phyloP scores from a whole-genome alignment of 2,888 invertebrate genomes.

The Eristalinus aeneus region DNA sequence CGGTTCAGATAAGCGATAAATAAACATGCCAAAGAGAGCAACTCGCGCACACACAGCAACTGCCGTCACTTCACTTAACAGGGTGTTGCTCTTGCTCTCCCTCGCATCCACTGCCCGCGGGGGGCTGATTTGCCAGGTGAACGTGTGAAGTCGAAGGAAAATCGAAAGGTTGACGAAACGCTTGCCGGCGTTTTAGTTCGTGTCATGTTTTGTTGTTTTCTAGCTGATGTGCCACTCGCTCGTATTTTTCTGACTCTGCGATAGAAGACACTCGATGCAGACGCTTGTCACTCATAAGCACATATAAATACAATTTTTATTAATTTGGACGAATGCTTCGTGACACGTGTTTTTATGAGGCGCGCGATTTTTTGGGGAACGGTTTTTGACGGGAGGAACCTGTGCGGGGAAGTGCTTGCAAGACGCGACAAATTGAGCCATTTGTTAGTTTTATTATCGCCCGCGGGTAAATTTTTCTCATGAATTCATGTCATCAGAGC shows the following conservation, averaged over 20 bases:
- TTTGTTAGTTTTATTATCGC: conserved; percentile 4
- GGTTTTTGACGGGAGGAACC: neutral
- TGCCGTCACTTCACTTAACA: neutral
- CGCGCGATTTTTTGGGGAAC: neutral
- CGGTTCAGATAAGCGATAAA: conserved; percentile 49
- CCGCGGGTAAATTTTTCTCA: neutral
- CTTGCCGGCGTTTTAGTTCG: conserved; percentile 23
- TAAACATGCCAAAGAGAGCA: conserved; percentile 11
- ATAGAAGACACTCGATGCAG: conserved; percentile 14
- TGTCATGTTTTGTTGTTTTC: neutral
- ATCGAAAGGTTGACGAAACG: conserved; percentile 38
- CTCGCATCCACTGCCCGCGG: neutral
- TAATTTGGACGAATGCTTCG: conserved; percentile 10
- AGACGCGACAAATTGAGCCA: neutral
- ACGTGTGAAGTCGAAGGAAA: conserved; percentile 13
- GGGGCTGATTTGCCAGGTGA: neutral
- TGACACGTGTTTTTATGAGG: conserved; percentile 19
- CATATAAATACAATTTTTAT: neutral
- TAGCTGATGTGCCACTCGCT: neutral
- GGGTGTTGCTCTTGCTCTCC: neutral
- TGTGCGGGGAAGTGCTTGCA: neutral
- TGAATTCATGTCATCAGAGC: neutral
- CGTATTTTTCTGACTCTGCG: neutral
- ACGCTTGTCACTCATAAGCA: neutral
- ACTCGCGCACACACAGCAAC: conserved; percentile 10